phyloP scores from a whole-genome alignment of 2,797 vertebrate genomes.

The Chrosomus eos region DNA sequence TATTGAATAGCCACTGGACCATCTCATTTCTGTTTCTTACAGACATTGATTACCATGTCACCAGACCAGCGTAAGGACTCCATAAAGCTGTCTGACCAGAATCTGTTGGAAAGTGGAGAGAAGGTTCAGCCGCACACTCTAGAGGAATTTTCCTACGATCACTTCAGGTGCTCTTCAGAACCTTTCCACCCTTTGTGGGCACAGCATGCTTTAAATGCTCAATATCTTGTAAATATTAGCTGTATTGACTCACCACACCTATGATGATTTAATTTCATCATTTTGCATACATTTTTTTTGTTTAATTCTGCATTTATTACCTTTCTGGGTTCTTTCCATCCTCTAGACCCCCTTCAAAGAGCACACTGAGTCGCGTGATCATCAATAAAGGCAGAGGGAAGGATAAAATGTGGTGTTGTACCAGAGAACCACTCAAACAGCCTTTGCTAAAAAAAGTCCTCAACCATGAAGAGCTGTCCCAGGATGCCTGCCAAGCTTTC shows the following conservation, averaged over 20 bases:
- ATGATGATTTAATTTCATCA: not conserved
- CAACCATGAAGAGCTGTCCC: slow-evolving; percentile 90
- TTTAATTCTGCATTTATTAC: not conserved
- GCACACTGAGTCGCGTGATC: slow-evolving; percentile 93
- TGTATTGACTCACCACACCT: not conserved
- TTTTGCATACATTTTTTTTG: not conserved
- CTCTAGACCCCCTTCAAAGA: slow-evolving; percentile 92
- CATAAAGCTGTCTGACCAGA: slow-evolving; percentile 82
- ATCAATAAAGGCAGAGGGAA: slow-evolving; percentile 91
- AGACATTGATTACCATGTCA: slow-evolving; percentile 94
- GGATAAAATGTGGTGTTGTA: slow-evolving; percentile 95
- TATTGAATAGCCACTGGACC: not conserved
- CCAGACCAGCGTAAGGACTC: slow-evolving; percentile 92
- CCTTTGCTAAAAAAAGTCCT: slow-evolving; percentile 93
- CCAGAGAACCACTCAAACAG: slow-evolving; percentile 93
- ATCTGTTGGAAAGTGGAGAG: slow-evolving; percentile 80
- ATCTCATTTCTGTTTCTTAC: slow-evolving; percentile 21
- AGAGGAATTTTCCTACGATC: slow-evolving; percentile 96
- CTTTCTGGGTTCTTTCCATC: not conserved
- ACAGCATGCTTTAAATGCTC: not conserved
- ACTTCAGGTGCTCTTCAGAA: slow-evolving; percentile 84
- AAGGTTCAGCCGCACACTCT: slow-evolving; percentile 90
- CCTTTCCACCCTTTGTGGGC: not conserved
- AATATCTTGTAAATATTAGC: not conserved
- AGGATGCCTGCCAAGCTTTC: slow-evolving; percentile 95